A percentile compares a stretch with the other conserved stretches of the same genome.
These are phyloP conservation scores for Phaethon lepturus DNA, from an alignment of 2,113 vertebrate genomes.

Conservation along the genomic window DNA sequence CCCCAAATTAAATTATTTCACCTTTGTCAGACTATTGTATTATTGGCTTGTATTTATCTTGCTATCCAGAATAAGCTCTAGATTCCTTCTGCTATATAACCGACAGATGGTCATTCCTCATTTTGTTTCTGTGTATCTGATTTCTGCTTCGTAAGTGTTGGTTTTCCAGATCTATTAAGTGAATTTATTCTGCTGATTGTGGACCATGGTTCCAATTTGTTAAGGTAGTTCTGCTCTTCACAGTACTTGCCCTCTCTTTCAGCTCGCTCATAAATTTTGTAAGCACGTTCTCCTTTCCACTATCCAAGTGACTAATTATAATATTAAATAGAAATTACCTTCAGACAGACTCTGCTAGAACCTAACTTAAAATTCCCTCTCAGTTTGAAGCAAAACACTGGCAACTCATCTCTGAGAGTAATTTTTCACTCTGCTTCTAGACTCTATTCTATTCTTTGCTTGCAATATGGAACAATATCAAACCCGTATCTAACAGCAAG, in stretches of 20 bases:
- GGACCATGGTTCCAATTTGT: not conserved
- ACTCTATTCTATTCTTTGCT: not conserved
- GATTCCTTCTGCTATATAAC: not conserved
- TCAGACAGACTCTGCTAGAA: not conserved
- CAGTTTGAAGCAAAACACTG: not conserved
- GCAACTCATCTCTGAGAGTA: not conserved
- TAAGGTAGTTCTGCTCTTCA: not conserved
- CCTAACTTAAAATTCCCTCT: not conserved
- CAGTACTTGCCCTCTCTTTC: not conserved
- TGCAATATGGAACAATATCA: not conserved
- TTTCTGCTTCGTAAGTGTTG: not conserved
- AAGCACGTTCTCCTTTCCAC: not conserved
- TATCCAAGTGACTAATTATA: constrained; percentile 25
- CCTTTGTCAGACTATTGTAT: not conserved
- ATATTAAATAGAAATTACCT: constrained; percentile 12
- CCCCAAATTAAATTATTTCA: not conserved
- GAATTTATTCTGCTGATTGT: not conserved
- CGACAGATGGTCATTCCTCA: not conserved
- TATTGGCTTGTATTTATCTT: not conserved
- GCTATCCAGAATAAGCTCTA: not conserved
- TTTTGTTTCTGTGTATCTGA: not conserved
- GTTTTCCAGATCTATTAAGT: not conserved
- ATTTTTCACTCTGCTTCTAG: not conserved
- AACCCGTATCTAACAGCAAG: not conserved
- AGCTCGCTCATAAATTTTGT: constrained; percentile 16